Evolutionary conservation across 2,888 invertebrate species (phyloP).

Genomic region (Drosophila kokeensis): DNA sequence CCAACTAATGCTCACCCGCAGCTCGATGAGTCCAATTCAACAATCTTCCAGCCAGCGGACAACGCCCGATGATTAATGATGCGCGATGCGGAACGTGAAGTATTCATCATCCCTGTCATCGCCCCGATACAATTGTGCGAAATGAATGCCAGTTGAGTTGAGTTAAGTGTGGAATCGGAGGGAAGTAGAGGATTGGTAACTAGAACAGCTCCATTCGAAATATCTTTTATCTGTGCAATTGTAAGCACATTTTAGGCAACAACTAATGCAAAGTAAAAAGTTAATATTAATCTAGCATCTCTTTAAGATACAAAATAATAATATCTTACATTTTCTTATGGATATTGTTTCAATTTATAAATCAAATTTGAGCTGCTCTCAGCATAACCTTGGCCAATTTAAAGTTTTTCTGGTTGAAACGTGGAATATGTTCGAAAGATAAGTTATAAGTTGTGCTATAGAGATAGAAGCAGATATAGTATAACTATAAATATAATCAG

Average conservation of each 20-base stretch:
- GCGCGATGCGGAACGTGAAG: slow-evolving; percentile 34
- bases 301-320: not conserved
- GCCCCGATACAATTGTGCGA: slow-evolving; percentile 53
- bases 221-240: not conserved
- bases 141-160: slow-evolving; percentile 31
- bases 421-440: not conserved
- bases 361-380: not conserved
- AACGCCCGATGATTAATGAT: slow-evolving; percentile 70
- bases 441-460: not conserved
- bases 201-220: slow-evolving; percentile 37
- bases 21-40: slow-evolving; percentile 58
- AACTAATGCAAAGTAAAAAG: not conserved
- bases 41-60: slow-evolving; percentile 23
- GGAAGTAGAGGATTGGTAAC: slow-evolving; percentile 7
- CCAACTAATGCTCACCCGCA: slow-evolving; percentile 44
- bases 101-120: slow-evolving; percentile 75
- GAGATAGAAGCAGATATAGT: not conserved
- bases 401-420: not conserved
- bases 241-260: not conserved
- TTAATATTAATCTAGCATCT: not conserved
- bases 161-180: not conserved
- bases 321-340: not conserved
- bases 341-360: not conserved
- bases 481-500: not conserved
- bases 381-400: not conserved